Evolutionary conservation across 2,888 invertebrate species (phyloP).

Genomic region (Horisme vitalbata): DNA sequence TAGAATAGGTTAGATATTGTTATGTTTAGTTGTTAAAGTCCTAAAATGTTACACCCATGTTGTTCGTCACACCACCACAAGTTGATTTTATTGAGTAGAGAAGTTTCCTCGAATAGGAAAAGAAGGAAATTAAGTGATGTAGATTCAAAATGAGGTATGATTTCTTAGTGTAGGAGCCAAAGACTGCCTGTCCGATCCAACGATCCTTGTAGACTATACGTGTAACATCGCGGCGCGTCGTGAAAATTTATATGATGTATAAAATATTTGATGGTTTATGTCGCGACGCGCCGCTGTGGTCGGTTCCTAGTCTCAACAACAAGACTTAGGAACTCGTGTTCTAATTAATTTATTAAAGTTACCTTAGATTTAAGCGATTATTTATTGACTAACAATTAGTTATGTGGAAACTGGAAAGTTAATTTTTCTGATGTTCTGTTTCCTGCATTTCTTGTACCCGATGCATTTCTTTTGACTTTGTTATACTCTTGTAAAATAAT

Average conservation of each 20-base stretch:
- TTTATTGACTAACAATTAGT: constrained; percentile 74
- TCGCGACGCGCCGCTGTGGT: constrained; percentile 7
- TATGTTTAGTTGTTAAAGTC: constrained; percentile 18
- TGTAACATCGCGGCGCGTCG: background rate
- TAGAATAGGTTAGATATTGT: constrained; percentile 16
- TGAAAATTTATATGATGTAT: constrained; percentile 14
- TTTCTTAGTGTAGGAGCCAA: constrained; percentile 74
- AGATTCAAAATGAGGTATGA: constrained; percentile 43
- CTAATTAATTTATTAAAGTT: constrained; percentile 78
- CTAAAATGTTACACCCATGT: constrained; percentile 50
- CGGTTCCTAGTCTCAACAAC: constrained; percentile 47
- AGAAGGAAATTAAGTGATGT: constrained; percentile 57
- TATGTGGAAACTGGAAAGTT: constrained; percentile 41
- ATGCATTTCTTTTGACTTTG: constrained; percentile 70
- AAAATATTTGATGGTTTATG: background rate
- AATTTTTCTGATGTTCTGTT: constrained; percentile 42
- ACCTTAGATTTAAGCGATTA: constrained; percentile 75
- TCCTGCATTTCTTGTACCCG: constrained; percentile 64
- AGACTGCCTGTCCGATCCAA: constrained; percentile 65
- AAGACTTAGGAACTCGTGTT: constrained; percentile 52
- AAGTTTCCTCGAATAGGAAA: constrained; percentile 70
- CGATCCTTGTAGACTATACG: constrained; percentile 9
- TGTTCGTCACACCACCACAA: constrained; percentile 64
- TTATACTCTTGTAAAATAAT: constrained; percentile 79
- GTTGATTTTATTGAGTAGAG: constrained; percentile 66